Conservation (phyloP, 2,888 invertebrate genomes). For the Odontocolon sp. region DNA sequence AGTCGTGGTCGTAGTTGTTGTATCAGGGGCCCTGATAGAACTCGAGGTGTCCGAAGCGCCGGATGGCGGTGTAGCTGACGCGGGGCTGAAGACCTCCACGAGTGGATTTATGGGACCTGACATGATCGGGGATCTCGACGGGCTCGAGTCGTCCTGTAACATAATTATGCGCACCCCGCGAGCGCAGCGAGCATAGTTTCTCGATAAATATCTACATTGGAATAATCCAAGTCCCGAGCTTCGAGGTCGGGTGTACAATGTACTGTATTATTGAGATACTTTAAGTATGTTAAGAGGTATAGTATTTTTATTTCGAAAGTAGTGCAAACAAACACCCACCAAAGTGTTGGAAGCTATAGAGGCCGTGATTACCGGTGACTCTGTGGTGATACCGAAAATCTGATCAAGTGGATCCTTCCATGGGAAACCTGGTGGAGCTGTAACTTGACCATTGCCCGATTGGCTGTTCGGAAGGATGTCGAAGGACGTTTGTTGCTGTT, state of each 20-base stretch:
- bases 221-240: conserved; percentile 50
- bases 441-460: conserved; percentile 65
- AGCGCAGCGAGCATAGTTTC: conserved; percentile 42
- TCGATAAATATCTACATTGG: conserved; percentile 63
- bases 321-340: conserved; percentile 63
- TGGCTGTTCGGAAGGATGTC: conserved; percentile 69
- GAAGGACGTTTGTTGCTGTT: conserved; percentile 65
- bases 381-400: conserved; percentile 78
- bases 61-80: conserved; percentile 55
- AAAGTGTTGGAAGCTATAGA: conserved; percentile 76
- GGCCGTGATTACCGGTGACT: conserved; percentile 73
- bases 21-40: conserved; percentile 46
- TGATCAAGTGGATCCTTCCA: conserved; percentile 79
- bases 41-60: conserved; percentile 54
- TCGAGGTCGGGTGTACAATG: conserved; percentile 12
- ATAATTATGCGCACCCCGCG: conserved; percentile 60
- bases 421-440: conserved; percentile 75
- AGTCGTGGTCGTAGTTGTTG: conserved; percentile 37
- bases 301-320: neutral
- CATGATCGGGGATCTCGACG: conserved; percentile 63
- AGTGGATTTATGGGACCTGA: conserved; percentile 71
- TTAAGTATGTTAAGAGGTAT: too few relatives aligned
- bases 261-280: neutral
- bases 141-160: conserved; percentile 71
- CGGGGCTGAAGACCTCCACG: conserved; percentile 73